Percentiles rank a stretch among this genome's conserved stretches.
Evolutionary conservation across 1,140 invertebrate genomes (phyloP).

Genomic region (Spodoptera litura): DNA sequence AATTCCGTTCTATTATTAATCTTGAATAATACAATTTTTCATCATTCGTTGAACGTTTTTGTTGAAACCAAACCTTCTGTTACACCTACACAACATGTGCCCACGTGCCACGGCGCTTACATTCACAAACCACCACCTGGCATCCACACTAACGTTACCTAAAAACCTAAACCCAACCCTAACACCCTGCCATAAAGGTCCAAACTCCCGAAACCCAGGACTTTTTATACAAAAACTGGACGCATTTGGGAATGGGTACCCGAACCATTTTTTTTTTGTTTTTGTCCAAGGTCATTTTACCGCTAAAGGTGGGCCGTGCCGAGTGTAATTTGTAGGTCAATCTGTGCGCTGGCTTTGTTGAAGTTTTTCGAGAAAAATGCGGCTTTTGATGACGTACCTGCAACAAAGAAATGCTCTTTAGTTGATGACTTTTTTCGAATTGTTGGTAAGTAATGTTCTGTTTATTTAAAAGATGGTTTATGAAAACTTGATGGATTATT

Average conservation of each 20-base stretch:
- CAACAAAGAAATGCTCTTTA: slow-evolving; percentile 50
- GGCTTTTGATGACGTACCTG: slow-evolving; percentile 50
- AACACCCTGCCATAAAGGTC: neutral
- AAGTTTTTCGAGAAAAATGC: slow-evolving; percentile 15
- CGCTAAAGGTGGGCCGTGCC: slow-evolving; percentile 21
- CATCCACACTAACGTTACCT: neutral
- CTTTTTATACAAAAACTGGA: neutral
- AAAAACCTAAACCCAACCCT: neutral
- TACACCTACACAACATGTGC: neutral
- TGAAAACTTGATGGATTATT: no score
- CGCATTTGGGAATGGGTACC: neutral
- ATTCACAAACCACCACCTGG: slow-evolving; percentile 28
- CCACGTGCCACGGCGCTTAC: slow-evolving; percentile 32
- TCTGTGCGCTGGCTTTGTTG: slow-evolving; percentile 28
- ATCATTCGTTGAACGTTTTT: no score
- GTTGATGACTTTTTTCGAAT: neutral
- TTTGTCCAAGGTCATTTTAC: slow-evolving; percentile 41
- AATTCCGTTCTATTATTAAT: no score
- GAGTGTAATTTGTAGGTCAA: slow-evolving; percentile 43
- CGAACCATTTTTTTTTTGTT: slow-evolving; percentile 35
- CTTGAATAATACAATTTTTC: no score
- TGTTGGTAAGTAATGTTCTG: no score
- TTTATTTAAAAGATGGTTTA: no score
- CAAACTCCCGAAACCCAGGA: neutral
- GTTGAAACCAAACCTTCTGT: neutral